Percentiles rank a stretch among this genome's conserved stretches.
These are phyloP conservation scores for Drosophila nr. perissopoda DNA, from an alignment of 2,888 invertebrate genomes.

Conservation along the genomic window DNA sequence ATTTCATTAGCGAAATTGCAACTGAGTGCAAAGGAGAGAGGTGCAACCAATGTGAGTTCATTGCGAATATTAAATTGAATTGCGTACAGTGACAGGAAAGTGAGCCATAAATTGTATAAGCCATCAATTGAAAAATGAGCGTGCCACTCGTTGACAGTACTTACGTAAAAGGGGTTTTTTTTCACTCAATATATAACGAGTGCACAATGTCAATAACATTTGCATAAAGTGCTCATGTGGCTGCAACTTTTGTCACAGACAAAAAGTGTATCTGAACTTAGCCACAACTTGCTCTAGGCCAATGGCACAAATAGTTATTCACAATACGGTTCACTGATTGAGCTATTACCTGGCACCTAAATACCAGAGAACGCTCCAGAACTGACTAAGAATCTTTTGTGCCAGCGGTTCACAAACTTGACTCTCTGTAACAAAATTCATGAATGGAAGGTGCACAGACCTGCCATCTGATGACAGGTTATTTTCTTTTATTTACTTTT, in stretches of 20 bases:
- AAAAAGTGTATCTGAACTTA: constrained; percentile 52
- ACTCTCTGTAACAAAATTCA: not conserved
- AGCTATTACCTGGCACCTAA: constrained; percentile 40
- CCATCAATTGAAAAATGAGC: not conserved
- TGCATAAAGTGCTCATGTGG: constrained; percentile 34
- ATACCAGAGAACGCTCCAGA: not conserved
- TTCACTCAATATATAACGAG: constrained; percentile 5
- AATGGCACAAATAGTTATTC: constrained; percentile 19
- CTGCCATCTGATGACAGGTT: constrained; percentile 4
- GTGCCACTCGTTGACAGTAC: constrained; percentile 18
- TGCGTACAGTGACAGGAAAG: constrained; percentile 23
- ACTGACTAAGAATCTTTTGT: constrained; percentile 35
- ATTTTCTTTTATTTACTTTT: not conserved
- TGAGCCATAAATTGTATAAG: constrained; percentile 44
- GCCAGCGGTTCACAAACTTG: not conserved
- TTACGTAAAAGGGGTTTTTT: constrained; percentile 36
- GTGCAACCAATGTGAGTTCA: constrained; percentile 17
- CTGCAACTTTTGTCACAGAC: constrained; percentile 35
- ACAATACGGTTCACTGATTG: constrained; percentile 38
- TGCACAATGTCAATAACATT: constrained; percentile 50
- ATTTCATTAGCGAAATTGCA: constrained; percentile 58
- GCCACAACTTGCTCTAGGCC: constrained; percentile 4
- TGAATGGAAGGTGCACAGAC: not conserved
- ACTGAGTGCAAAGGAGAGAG: not conserved
- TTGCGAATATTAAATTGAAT: constrained; percentile 41